Percentiles rank a stretch among this genome's conserved stretches.
Conservation (phyloP, 2,797 vertebrate species). For the Acipenser oxyrinchus region DNA sequence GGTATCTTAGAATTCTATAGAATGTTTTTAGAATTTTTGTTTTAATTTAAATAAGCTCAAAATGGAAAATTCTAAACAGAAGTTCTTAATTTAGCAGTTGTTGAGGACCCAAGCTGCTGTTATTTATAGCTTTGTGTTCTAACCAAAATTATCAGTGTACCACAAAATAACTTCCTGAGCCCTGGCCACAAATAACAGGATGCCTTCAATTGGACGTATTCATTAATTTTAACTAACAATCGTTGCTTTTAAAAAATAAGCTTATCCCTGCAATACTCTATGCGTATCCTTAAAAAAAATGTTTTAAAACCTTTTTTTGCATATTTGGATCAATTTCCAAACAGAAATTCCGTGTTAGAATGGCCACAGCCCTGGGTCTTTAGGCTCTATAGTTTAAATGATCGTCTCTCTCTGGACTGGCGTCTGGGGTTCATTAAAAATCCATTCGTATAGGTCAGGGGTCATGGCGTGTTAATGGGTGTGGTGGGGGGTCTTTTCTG, state of each 20-base stretch:
- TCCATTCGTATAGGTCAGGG: constrained; percentile 46
- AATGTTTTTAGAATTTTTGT: constrained; percentile 13
- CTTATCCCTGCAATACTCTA: constrained; percentile 40
- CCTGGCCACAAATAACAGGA: constrained; percentile 70
- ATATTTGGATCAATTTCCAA: too few species aligned
- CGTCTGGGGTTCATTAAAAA: constrained; percentile 57
- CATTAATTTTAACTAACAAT: constrained; percentile 63
- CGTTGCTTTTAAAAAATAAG: constrained; percentile 63
- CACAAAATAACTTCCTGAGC: constrained; percentile 72
- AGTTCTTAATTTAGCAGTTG: constrained; percentile 47
- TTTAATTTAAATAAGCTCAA: too few species aligned
- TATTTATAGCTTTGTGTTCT: constrained; percentile 70
- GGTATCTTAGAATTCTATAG: too few species aligned
- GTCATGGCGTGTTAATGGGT: constrained; percentile 54
- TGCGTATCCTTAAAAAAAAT: constrained; percentile 34
- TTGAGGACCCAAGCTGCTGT: constrained; percentile 49
- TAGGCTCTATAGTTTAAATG: background rate
- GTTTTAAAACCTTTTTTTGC: too few species aligned
- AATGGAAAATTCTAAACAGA: constrained; percentile 44
- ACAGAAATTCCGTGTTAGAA: background rate
- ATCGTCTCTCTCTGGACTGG: background rate
- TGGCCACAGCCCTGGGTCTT: background rate
- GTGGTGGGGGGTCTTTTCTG: constrained; percentile 56
- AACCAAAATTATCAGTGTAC: constrained; percentile 72
- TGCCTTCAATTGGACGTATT: constrained; percentile 70